Evolutionary conservation across 2,888 invertebrate genomes (phyloP).

Genomic region (Drosophila anceps): DNA sequence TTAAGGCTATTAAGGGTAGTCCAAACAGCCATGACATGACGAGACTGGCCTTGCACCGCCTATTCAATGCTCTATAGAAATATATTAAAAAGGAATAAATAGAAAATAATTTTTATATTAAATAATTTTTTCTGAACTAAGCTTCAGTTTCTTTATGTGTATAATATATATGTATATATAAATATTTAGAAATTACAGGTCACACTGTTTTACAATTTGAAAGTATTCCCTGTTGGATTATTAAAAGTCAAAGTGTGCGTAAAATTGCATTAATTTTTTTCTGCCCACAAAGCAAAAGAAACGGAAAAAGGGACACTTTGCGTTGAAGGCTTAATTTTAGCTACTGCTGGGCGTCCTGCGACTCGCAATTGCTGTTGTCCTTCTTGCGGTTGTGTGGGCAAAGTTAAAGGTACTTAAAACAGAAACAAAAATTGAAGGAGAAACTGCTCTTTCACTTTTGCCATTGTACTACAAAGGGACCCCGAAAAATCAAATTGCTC

Average conservation of each 20-base stretch:
- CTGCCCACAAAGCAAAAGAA: conserved; percentile 39
- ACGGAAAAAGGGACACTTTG: conserved; percentile 53
- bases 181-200: neutral
- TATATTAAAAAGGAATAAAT: neutral
- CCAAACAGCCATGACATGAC: neutral
- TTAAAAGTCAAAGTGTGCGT: conserved; percentile 60
- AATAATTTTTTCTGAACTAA: neutral
- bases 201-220: neutral
- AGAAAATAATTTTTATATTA: neutral
- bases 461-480: conserved; percentile 35
- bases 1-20: conserved; percentile 23
- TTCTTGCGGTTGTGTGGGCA: conserved; percentile 35
- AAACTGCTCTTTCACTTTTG: conserved; percentile 25
- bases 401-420: conserved; percentile 64
- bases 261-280: conserved; percentile 72
- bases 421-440: conserved; percentile 9
- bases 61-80: conserved; percentile 9
- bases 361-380: conserved; percentile 16
- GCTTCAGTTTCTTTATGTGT: neutral
- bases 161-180: neutral
- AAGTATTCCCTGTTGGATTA: conserved; percentile 13
- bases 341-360: conserved; percentile 28
- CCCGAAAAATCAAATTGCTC: conserved; percentile 56
- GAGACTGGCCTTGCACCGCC: neutral
- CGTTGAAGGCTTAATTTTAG: conserved; percentile 63